A percentile compares a stretch with the other conserved stretches of the same genome.
Evolutionary conservation across 2,113 vertebrate species (phyloP).

Genomic region (Platysternon megacephalum): DNA sequence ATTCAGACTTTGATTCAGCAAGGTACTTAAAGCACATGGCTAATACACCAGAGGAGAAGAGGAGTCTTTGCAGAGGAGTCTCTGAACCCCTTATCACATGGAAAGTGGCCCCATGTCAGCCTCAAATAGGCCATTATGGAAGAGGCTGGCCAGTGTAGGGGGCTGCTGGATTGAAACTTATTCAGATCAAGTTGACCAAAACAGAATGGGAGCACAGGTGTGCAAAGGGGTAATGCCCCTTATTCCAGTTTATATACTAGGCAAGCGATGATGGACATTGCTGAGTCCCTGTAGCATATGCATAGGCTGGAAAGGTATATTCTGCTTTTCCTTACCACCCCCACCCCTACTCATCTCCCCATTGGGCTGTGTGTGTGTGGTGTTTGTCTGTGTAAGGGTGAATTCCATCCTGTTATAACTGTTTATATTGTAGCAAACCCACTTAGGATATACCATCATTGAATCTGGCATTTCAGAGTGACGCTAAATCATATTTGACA

Average conservation of each 20-base stretch:
- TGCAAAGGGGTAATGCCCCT: background rate
- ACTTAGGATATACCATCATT: background rate
- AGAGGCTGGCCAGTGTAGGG: background rate
- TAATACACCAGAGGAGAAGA: background rate
- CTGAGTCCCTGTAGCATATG: background rate
- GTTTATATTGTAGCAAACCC: background rate
- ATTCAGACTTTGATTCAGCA: background rate
- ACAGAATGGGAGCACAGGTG: background rate
- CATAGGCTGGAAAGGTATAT: background rate
- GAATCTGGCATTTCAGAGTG: background rate
- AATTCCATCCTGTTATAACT: background rate
- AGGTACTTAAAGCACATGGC: background rate
- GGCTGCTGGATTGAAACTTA: background rate
- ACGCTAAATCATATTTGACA: slow-evolving; percentile 1
- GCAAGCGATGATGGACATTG: background rate
- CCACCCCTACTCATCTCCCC: background rate
- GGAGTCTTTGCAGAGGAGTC: background rate
- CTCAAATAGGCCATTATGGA: background rate
- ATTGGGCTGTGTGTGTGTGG: background rate
- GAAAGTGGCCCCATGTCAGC: background rate
- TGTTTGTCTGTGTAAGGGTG: background rate
- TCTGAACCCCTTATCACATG: background rate
- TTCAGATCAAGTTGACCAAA: background rate
- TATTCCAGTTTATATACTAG: background rate
- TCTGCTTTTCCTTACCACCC: background rate